Conservation (phyloP, 2,113 vertebrate genomes). For the Boulengeromyrus knoepffleri region DNA sequence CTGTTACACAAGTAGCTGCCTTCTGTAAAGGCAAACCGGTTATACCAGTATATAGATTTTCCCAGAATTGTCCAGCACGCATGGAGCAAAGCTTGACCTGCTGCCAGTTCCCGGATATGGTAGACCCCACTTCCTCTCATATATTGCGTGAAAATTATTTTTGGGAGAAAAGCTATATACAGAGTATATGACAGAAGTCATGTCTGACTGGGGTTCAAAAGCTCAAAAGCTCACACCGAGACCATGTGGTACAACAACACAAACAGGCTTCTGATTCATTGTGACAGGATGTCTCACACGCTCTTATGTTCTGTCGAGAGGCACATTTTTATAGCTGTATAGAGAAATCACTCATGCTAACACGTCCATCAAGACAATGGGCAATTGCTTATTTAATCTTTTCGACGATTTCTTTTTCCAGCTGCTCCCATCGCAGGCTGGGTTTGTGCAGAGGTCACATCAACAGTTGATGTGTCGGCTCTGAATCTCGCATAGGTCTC, state of each 20-base stretch:
- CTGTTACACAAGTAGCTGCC: background rate
- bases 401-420: background rate
- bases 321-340: background rate
- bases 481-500: background rate
- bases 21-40: background rate
- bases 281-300: background rate
- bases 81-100: background rate
- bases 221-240: background rate
- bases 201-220: background rate
- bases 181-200: background rate
- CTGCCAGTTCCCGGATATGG: background rate
- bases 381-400: background rate
- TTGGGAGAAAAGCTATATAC: background rate
- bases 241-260: background rate
- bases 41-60: background rate
- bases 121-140: background rate
- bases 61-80: background rate
- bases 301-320: background rate
- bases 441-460: background rate
- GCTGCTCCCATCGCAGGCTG: background rate
- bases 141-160: background rate
- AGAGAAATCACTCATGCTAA: background rate
- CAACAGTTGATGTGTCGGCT: conserved; percentile 2
- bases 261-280: background rate
- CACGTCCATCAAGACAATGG: background rate